Conservation (phyloP, 2,797 vertebrate species). For the Cephalopachus bancanus region DNA sequence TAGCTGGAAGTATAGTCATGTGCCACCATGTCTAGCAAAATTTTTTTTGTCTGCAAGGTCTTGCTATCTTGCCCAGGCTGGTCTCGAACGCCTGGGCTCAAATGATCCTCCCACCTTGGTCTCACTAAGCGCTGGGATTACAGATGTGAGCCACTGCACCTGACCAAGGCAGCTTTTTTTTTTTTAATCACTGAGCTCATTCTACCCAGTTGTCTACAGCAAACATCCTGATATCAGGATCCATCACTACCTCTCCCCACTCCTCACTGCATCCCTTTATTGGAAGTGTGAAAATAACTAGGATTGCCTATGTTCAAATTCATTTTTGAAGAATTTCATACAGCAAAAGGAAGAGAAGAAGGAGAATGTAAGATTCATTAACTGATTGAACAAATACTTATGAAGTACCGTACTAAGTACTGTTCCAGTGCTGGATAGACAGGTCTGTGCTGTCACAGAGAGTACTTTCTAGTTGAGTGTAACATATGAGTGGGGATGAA, state of each 20-base stretch:
- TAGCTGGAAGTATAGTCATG: too few relatives aligned
- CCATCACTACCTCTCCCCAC: not conserved
- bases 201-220: not conserved
- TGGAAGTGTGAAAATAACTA: not conserved
- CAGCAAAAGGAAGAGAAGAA: not conserved
- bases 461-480: not conserved
- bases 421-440: not conserved
- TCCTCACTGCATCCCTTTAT: not conserved
- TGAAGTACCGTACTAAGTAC: not conserved
- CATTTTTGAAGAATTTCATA: not conserved
- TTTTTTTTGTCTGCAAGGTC: too few relatives aligned
- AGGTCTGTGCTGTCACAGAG: not conserved
- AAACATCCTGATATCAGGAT: not conserved
- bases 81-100: too few relatives aligned
- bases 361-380: not conserved
- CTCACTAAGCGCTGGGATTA: too few relatives aligned
- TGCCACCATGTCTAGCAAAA: too few relatives aligned
- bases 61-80: too few relatives aligned
- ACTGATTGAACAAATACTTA: not conserved
- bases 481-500: not conserved
- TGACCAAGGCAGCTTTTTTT: too few relatives aligned
- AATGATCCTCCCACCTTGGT: too few relatives aligned
- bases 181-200: not conserved
- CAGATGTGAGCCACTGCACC: too few relatives aligned
- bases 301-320: not conserved